Evolutionary conservation across 2,797 vertebrate genomes (phyloP), one percentile per base, ranked within the genome.

Genomic region (Pipistrellus pygmaeus): DNA sequence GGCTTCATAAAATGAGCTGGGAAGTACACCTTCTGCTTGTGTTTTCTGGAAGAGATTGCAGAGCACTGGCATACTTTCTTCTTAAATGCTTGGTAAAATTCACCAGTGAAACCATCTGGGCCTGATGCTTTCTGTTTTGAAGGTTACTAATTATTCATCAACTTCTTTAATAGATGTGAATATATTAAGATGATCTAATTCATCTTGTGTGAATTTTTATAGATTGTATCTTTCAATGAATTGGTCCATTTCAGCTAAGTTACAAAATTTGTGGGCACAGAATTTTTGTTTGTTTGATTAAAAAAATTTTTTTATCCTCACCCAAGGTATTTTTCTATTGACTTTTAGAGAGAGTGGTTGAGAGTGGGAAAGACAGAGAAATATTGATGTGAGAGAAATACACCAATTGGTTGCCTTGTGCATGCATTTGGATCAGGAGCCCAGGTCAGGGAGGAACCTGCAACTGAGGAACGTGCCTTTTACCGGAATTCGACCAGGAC

Each of bases 81-180:
- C 53, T 23, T n/a, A 86, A 51, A 51, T 51, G 3, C 48, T 86
- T 86, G 53, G 41, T 71, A 41, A 75, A 78, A 86, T 71, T 92
- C 41, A 71, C 41, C 25, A 92, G 53, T 51, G 73, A 71, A 78
- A 92, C 53, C 18, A 41, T 25, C 7, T 23, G 55, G 53, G 66
- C 8, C 53, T 72, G 73, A 57, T 41, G 41, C 32, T 86, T 66
- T 82, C 57, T 88, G 21, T 73, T 88, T 94, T 72, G 38, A 85
- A 93, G 41, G 35, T 85, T 66, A 76, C 72, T 81, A 77, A 46
- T 77, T 72, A 68, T 25, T 92, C 75, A 80, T 60, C 23, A 71
- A 76, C 73, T 82, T 85, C 60, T 81, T 90, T 62, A 35, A 55
- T 30, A 66, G 4, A 32, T 82, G 10, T 51, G 32, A 7, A 13